Percentiles rank a stretch among this genome's conserved stretches.
phyloP scores from a whole-genome alignment of 2,888 invertebrate species.

The Cepaea hortensis region DNA sequence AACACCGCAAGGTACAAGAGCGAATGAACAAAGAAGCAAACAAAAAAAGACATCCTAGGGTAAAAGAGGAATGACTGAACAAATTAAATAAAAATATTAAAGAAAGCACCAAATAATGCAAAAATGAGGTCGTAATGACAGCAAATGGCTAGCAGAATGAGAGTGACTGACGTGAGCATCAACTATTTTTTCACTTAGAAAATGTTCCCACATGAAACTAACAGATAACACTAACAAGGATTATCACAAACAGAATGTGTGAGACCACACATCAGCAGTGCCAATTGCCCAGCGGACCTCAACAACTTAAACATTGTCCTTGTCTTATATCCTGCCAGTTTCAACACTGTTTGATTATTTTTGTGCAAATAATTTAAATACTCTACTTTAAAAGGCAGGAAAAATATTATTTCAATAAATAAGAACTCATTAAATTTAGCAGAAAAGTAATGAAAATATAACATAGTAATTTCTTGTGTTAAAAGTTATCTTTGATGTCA shows the following conservation, averaged over 20 bases:
- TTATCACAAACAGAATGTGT: conserved; percentile 11
- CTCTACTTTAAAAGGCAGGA: neutral
- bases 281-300: conserved; percentile 45
- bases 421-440: too few relatives aligned
- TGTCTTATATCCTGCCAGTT: neutral
- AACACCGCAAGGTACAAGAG: too few relatives aligned
- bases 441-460: neutral
- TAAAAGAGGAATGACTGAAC: too few relatives aligned
- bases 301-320: neutral
- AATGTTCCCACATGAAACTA: conserved; percentile 43
- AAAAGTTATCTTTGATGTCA: neutral
- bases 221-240: conserved; percentile 37
- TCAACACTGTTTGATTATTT: neutral
- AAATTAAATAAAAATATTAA: too few relatives aligned
- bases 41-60: neutral
- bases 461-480: neutral
- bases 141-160: conserved; percentile 41
- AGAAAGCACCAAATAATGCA: neutral
- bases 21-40: neutral
- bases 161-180: conserved; percentile 40
- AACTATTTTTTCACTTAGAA: conserved; percentile 45
- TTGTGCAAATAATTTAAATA: neutral
- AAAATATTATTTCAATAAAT: conserved; percentile 4
- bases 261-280: conserved; percentile 12
- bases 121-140: conserved; percentile 38